Conservation (phyloP, 1,140 invertebrate species). For the Subanguina moxae region DNA sequence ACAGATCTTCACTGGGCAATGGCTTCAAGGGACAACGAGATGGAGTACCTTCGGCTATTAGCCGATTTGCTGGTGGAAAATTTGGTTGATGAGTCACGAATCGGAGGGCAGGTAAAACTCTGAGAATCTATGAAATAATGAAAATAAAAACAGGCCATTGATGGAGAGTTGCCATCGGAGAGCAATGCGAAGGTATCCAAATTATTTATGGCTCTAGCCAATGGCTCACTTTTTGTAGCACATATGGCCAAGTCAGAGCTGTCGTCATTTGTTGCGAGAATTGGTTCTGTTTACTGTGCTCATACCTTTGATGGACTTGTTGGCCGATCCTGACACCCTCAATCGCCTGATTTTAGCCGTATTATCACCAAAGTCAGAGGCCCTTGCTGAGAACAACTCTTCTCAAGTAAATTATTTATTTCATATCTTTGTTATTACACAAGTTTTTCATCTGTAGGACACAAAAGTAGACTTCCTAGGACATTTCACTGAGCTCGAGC, state of each 20-base stretch:
- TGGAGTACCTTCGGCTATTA: slow-evolving; percentile 31
- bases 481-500: slow-evolving; percentile 28
- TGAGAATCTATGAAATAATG: too few relatives aligned
- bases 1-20: slow-evolving; percentile 42
- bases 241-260: slow-evolving; percentile 43
- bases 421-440: neutral
- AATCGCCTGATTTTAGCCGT: slow-evolving; percentile 30
- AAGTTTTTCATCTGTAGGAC: slow-evolving; percentile 3
- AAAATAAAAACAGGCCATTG: too few relatives aligned
- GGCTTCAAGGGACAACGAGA: slow-evolving; percentile 28
- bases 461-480: slow-evolving; percentile 26
- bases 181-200: neutral
- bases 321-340: slow-evolving; percentile 42
- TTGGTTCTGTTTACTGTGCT: slow-evolving; percentile 36
- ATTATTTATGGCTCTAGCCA: neutral
- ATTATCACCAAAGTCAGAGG: too few relatives aligned
- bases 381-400: too few relatives aligned
- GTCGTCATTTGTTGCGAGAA: slow-evolving; percentile 47
- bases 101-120: slow-evolving; percentile 41
- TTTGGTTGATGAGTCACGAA: slow-evolving; percentile 33
- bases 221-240: neutral
- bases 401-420: neutral
- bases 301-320: slow-evolving; percentile 33
- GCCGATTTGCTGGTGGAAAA: slow-evolving; percentile 36
- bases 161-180: slow-evolving; percentile 27